Conservation (phyloP, 2,888 invertebrate species). For the Trissolcus brochymenae region DNA sequence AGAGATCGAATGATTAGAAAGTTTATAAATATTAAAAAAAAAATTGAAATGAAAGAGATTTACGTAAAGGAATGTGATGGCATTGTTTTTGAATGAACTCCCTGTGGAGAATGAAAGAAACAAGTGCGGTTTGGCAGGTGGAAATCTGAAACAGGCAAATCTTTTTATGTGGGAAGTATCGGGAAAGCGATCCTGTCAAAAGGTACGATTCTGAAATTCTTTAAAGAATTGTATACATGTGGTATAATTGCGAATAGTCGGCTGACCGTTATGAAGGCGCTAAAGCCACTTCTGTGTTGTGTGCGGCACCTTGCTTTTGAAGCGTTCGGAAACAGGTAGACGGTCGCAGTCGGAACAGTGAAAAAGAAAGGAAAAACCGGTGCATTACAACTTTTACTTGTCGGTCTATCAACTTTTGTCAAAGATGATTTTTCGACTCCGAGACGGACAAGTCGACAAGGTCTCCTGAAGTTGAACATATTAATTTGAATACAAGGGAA, state of each 20-base stretch:
- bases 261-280: conserved; percentile 44
- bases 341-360: conserved; percentile 14
- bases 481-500: conserved; percentile 54
- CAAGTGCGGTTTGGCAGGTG: conserved; percentile 8
- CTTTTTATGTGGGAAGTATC: conserved; percentile 26
- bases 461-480: conserved; percentile 40
- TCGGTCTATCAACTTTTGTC: conserved; percentile 36
- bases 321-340: conserved; percentile 53
- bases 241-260: conserved; percentile 50
- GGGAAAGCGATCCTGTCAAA: conserved; percentile 39
- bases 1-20: neutral
- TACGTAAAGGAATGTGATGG: neutral
- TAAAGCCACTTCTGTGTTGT: conserved; percentile 46
- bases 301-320: conserved; percentile 49
- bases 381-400: conserved; percentile 51
- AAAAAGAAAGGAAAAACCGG: conserved; percentile 50
- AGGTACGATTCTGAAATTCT: conserved; percentile 32
- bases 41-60: neutral
- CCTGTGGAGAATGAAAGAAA: neutral
- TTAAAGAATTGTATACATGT: conserved; percentile 49
- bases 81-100: too few relatives aligned
- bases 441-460: conserved; percentile 28
- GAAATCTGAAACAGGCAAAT: conserved; percentile 6
- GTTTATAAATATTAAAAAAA: conserved; percentile 1
- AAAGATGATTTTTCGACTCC: conserved; percentile 46